phyloP scores from a whole-genome alignment of 2,797 vertebrate genomes.

The Rhinoraja longicauda region DNA sequence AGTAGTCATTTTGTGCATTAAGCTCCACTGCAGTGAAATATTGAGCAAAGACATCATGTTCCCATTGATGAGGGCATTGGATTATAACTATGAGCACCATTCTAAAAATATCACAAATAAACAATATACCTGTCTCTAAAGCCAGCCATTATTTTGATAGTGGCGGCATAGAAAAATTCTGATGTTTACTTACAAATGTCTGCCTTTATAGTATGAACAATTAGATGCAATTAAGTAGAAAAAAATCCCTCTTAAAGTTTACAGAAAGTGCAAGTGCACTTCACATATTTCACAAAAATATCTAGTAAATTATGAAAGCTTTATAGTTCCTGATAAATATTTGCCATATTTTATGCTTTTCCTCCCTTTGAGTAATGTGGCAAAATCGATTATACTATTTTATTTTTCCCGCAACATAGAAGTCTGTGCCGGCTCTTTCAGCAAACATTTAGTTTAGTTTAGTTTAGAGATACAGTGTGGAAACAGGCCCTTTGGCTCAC shows the following conservation, averaged over 20 bases:
- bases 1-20: neutral
- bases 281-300: neutral
- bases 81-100: neutral
- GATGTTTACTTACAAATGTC: neutral
- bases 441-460: too few relatives aligned
- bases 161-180: neutral
- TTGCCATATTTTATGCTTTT: neutral
- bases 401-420: neutral
- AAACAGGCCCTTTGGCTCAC: too few relatives aligned
- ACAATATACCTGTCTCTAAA: neutral
- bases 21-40: neutral
- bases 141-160: neutral
- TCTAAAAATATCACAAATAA: too few relatives aligned
- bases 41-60: neutral
- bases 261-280: neutral
- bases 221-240: neutral
- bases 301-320: neutral
- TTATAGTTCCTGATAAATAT: neutral
- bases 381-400: neutral
- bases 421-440: too few relatives aligned
- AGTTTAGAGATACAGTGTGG: too few relatives aligned
- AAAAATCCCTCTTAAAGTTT: neutral
- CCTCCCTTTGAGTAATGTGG: neutral
- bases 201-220: neutral
- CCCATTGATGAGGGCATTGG: neutral